Percentiles rank a stretch among this genome's conserved stretches.
phyloP scores from a whole-genome alignment of 2,797 vertebrate genomes.

The Alosa sapidissima region DNA sequence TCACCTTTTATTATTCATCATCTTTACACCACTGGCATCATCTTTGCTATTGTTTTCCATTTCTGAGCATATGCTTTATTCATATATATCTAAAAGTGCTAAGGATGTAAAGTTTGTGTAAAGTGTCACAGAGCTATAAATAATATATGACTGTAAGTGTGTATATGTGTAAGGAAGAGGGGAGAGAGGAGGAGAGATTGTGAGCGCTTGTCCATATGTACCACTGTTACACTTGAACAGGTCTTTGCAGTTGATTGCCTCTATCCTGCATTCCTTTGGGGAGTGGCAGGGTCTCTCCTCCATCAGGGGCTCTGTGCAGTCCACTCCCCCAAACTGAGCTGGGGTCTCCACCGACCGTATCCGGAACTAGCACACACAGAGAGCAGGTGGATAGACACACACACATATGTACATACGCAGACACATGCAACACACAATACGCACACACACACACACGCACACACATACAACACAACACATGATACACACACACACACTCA shows the following conservation, averaged over 20 bases:
- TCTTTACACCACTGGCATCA: neutral
- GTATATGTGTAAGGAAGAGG: neutral
- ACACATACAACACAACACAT: neutral
- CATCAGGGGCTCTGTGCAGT: slow-evolving; percentile 72
- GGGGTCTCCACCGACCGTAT: slow-evolving; percentile 73
- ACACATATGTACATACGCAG: neutral
- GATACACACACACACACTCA: neutral
- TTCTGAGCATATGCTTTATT: neutral
- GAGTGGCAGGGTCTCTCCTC: slow-evolving; percentile 79
- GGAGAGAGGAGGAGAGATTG: neutral
- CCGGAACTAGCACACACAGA: slow-evolving; percentile 72
- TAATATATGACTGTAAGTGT: neutral
- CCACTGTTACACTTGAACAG: slow-evolving; percentile 88
- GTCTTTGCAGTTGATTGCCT: slow-evolving; percentile 77
- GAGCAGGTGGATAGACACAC: no score
- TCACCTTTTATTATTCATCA: neutral
- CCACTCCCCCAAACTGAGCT: slow-evolving; percentile 84
- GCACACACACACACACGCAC: neutral
- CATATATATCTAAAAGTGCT: neutral
- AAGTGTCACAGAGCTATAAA: neutral
- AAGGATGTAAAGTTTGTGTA: neutral
- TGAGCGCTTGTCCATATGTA: slow-evolving; percentile 49
- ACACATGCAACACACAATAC: neutral
- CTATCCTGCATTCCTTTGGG: slow-evolving; percentile 77
- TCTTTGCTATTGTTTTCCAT: neutral